A percentile compares a stretch with the other conserved stretches of the same genome.
These are phyloP conservation scores for Camponotus vicinus DNA, from an alignment of 1,140 invertebrate genomes.

Conservation along the genomic window DNA sequence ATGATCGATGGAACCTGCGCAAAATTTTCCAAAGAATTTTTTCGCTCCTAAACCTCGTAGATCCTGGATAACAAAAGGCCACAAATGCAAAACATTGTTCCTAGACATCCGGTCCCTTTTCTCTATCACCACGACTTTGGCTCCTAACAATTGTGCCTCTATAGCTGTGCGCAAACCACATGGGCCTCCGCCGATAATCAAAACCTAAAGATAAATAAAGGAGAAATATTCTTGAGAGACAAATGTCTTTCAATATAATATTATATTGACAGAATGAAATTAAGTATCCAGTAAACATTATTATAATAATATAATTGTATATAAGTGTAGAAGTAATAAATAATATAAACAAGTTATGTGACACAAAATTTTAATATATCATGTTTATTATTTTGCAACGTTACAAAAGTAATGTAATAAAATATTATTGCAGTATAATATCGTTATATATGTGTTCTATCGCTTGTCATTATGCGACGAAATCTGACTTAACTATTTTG, in stretches of 20 bases:
- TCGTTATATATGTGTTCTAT: no score
- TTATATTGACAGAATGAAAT: constrained; percentile 12
- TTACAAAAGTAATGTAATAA: no score
- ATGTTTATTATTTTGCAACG: no score
- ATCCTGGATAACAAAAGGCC: constrained; percentile 99
- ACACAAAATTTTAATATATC: no score
- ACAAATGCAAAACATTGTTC: constrained; percentile 99
- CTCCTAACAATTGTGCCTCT: constrained; percentile 97
- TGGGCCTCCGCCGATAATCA: constrained; percentile 98
- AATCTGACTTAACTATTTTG: no score
- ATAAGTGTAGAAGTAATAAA: no score
- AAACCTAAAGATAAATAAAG: constrained; percentile 86
- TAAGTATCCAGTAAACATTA: background rate
- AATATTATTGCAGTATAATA: no score
- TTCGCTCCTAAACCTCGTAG: constrained; percentile 97
- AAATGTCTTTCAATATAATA: constrained; percentile 21
- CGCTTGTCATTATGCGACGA: no score
- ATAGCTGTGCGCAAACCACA: constrained; percentile 98
- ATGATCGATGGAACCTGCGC: constrained; percentile 99
- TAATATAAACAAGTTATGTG: no score
- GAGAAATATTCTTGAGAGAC: constrained; percentile 24
- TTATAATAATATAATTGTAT: no score
- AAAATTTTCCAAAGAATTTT: constrained; percentile 99
- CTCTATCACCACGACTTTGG: constrained; percentile 97
- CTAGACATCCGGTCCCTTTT: constrained; percentile 97